A percentile compares a stretch with the other conserved stretches of the same genome.
Evolutionary conservation across 2,888 invertebrate genomes (phyloP).

Genomic region (Chrysolina haemoptera): DNA sequence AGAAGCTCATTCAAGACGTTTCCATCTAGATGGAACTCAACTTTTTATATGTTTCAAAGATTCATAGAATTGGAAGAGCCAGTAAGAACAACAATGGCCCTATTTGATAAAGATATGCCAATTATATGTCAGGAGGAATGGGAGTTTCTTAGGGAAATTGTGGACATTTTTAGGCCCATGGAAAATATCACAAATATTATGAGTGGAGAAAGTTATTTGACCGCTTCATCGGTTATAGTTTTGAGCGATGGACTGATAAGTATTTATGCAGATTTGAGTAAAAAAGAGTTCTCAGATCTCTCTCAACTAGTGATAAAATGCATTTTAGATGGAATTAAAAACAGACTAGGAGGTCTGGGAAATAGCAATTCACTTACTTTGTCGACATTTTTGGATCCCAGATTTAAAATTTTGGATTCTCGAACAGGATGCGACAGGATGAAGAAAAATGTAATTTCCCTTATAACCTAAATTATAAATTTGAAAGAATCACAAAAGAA

Average conservation of each 20-base stretch:
- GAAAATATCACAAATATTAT: no score
- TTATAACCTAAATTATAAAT: slow-evolving; percentile 15
- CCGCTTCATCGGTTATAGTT: slow-evolving; percentile 43
- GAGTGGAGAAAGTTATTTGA: slow-evolving; percentile 51
- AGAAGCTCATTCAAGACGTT: slow-evolving; percentile 40
- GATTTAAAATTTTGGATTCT: slow-evolving; percentile 51
- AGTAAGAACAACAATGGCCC: slow-evolving; percentile 48
- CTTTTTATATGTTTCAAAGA: slow-evolving; percentile 51
- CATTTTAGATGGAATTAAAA: slow-evolving; percentile 33
- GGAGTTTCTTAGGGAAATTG: no score
- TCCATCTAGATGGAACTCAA: no score
- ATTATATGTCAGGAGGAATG: no score
- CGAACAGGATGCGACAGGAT: slow-evolving; percentile 27
- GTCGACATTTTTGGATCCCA: slow-evolving; percentile 50
- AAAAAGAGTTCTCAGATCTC: neutral
- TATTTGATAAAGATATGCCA: no score
- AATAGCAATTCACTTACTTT: slow-evolving; percentile 41
- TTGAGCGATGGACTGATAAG: slow-evolving; percentile 36
- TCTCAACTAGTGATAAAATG: slow-evolving; percentile 22
- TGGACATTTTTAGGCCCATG: no score
- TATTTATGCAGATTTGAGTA: slow-evolving; percentile 34
- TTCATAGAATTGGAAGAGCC: slow-evolving; percentile 47
- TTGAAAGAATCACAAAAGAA: neutral
- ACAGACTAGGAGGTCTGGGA: slow-evolving; percentile 46
- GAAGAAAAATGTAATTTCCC: slow-evolving; percentile 27